Conservation (phyloP, 2,113 vertebrate species). For the Cyphomyrus discorhynchus region DNA sequence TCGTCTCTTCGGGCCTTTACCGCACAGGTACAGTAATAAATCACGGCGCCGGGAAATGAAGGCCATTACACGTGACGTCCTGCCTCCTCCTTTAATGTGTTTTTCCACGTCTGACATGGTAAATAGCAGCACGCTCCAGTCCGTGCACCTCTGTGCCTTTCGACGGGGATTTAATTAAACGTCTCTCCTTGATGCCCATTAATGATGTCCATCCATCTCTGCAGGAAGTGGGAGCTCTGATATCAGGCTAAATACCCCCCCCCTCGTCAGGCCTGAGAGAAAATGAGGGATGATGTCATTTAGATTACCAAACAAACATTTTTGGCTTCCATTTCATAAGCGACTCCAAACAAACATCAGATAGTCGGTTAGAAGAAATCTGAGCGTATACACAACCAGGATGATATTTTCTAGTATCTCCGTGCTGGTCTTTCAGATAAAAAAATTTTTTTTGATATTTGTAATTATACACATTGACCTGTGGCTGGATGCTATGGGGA, state of each 20-base stretch:
- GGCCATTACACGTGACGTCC: constrained; percentile 37
- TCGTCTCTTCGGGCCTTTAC: constrained; percentile 73
- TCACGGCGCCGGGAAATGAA: constrained; percentile 54
- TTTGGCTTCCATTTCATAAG: constrained; percentile 12
- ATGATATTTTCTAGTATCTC: neutral
- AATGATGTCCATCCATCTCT: constrained; percentile 53
- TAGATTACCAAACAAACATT: neutral
- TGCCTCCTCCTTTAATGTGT: constrained; percentile 28
- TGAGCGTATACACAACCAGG: neutral
- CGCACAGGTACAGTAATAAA: constrained; percentile 73
- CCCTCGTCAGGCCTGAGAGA: neutral
- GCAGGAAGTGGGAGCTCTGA: constrained; percentile 18
- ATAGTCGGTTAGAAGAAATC: neutral
- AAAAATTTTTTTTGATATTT: neutral
- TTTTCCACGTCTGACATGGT: constrained; percentile 13
- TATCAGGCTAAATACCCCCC: constrained; percentile 26
- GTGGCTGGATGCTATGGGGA: neutral
- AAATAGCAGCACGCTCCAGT: constrained; percentile 5
- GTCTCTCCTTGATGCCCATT: constrained; percentile 44
- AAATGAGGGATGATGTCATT: constrained; percentile 7
- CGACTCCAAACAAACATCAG: neutral
- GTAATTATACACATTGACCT: neutral
- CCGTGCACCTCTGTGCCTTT: constrained; percentile 22
- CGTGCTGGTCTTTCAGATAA: neutral
- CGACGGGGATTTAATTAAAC: constrained; percentile 50